phyloP scores from a whole-genome alignment of 2,113 vertebrate genomes.

The Caloenas nicobarica region DNA sequence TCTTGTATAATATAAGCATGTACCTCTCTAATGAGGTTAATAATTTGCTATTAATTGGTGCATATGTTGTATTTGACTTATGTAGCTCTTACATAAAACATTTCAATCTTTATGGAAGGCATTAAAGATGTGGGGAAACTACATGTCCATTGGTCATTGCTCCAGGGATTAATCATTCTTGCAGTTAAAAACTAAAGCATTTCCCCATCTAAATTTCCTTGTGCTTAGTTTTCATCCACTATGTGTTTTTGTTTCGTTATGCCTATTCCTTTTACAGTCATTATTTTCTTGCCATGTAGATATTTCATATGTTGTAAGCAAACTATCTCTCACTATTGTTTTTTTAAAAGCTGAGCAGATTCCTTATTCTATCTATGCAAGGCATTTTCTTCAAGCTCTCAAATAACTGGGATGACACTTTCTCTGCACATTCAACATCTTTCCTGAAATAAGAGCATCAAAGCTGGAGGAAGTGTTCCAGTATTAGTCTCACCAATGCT shows the following conservation, averaged over 20 bases:
- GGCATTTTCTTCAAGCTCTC: neutral
- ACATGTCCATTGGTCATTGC: neutral
- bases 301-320: neutral
- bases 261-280: neutral
- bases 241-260: neutral
- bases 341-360: neutral
- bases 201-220: neutral
- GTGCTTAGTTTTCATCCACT: neutral
- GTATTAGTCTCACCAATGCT: neutral
- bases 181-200: neutral
- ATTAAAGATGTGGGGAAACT: neutral
- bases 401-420: neutral
- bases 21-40: neutral
- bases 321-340: neutral
- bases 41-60: neutral
- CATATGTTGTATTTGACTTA: neutral
- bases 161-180: neutral
- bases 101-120: neutral
- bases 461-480: neutral
- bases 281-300: neutral
- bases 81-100: neutral
- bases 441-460: neutral
- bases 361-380: neutral
- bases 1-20: neutral
- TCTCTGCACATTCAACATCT: neutral